A percentile compares a stretch with the other conserved stretches of the same genome.
Conservation (phyloP, 2,113 vertebrate species). For the Fregata magnificens region DNA sequence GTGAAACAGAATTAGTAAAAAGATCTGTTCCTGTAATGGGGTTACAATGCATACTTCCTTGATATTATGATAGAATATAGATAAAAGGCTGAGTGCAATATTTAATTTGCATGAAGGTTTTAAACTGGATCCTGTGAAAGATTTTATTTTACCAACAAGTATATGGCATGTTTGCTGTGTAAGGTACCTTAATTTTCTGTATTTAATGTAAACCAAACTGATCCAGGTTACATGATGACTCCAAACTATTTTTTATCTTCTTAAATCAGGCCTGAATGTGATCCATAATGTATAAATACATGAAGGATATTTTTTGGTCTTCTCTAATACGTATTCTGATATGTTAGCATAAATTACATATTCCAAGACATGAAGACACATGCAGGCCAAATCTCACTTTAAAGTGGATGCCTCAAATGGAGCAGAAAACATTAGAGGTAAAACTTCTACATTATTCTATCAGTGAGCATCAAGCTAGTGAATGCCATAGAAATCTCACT, state of each 20-base stretch:
- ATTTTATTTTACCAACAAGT: background rate
- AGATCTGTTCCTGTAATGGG: background rate
- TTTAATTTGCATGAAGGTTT: background rate
- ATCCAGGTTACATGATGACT: background rate
- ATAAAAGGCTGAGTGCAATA: background rate
- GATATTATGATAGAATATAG: background rate
- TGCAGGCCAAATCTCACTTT: slow-evolving; percentile 22
- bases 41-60: background rate
- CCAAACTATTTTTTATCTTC: background rate
- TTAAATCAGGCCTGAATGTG: background rate
- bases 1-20: background rate
- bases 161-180: background rate
- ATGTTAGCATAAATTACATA: slow-evolving; percentile 36
- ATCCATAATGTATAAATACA: background rate
- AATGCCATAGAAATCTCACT: slow-evolving; percentile 29
- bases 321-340: background rate
- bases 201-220: background rate
- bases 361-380: slow-evolving; percentile 16
- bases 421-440: slow-evolving; percentile 46
- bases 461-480: slow-evolving; percentile 18
- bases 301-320: background rate
- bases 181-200: background rate
- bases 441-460: slow-evolving; percentile 52
- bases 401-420: slow-evolving; percentile 45
- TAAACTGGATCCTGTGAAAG: background rate